phyloP scores from a whole-genome alignment of 1,140 invertebrate species.

The Gryllus bimaculatus region DNA sequence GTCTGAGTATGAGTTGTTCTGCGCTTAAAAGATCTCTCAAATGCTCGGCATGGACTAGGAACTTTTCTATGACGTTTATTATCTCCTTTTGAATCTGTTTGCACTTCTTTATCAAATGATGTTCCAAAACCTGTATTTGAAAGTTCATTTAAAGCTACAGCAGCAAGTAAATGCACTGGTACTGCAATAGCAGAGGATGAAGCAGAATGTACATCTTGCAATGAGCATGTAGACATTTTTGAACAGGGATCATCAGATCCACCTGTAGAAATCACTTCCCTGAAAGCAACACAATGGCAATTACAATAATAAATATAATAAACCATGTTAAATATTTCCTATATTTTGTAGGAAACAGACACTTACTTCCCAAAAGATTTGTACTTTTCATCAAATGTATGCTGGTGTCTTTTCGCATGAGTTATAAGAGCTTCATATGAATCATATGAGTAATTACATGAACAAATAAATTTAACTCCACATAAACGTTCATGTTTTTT shows the following conservation, averaged over 20 bases:
- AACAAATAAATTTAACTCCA: slow-evolving; percentile 40
- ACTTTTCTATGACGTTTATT: slow-evolving; percentile 28
- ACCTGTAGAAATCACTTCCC: background rate
- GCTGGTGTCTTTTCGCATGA: slow-evolving; percentile 43
- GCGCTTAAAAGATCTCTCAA: slow-evolving; percentile 27
- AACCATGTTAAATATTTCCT: slow-evolving; percentile 23
- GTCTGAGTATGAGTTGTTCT: slow-evolving; percentile 42
- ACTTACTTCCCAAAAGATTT: slow-evolving; percentile 32
- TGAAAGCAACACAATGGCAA: background rate
- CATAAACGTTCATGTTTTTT: slow-evolving; percentile 41
- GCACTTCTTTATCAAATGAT: slow-evolving; percentile 32
- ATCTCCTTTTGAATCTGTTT: slow-evolving; percentile 32
- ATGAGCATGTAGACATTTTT: background rate
- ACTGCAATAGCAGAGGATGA: slow-evolving; percentile 25
- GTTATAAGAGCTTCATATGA: slow-evolving; percentile 47
- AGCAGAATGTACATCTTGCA: slow-evolving; percentile 7
- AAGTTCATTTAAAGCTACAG: slow-evolving; percentile 16
- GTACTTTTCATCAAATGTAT: slow-evolving; percentile 31
- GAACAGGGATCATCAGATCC: background rate
- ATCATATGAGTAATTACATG: slow-evolving; percentile 41
- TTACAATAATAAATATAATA: background rate
- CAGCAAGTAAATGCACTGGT: slow-evolving; percentile 25
- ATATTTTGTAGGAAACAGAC: slow-evolving; percentile 14
- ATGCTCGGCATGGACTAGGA: slow-evolving; percentile 25
- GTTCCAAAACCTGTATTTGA: slow-evolving; percentile 23